phyloP scores from a whole-genome alignment of 2,113 vertebrate genomes.

The Esox niger region DNA sequence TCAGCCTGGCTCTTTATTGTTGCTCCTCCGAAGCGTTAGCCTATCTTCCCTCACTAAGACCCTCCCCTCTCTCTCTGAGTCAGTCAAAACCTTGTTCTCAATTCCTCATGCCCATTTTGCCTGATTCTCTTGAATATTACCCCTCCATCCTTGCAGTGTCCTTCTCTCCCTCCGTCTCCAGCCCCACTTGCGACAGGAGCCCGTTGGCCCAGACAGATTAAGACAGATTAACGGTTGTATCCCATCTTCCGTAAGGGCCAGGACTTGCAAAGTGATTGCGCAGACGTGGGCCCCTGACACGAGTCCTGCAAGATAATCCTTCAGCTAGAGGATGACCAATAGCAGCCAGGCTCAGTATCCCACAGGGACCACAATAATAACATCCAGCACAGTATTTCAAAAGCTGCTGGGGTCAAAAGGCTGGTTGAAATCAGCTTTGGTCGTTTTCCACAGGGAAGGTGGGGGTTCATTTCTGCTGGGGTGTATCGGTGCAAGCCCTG shows the following conservation, averaged over 20 bases:
- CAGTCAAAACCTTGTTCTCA: background rate
- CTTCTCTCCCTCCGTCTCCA: background rate
- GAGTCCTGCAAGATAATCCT: too few species aligned
- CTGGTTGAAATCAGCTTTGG: too few species aligned
- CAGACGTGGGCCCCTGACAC: constrained; percentile 24
- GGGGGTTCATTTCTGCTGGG: too few species aligned
- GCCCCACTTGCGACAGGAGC: background rate
- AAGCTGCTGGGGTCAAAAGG: background rate
- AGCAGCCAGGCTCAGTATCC: background rate
- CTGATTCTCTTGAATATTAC: constrained; percentile 6
- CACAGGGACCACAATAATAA: background rate
- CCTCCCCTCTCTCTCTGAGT: background rate
- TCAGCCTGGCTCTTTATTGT: background rate
- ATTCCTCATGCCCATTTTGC: constrained; percentile 8
- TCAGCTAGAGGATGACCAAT: constrained; percentile 28
- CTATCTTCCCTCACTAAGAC: background rate
- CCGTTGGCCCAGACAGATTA: constrained; percentile 38
- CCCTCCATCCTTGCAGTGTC: background rate
- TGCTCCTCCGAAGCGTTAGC: background rate
- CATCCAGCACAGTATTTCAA: background rate
- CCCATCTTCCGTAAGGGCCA: constrained; percentile 46
- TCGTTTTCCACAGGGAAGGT: background rate
- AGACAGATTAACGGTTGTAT: constrained; percentile 51
- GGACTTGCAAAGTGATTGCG: constrained; percentile 42
- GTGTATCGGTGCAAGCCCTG: background rate